Evolutionary conservation across 2,888 invertebrate genomes (phyloP), one percentile per base, ranked within the genome.

Genomic region (Drosophila birchii): DNA sequence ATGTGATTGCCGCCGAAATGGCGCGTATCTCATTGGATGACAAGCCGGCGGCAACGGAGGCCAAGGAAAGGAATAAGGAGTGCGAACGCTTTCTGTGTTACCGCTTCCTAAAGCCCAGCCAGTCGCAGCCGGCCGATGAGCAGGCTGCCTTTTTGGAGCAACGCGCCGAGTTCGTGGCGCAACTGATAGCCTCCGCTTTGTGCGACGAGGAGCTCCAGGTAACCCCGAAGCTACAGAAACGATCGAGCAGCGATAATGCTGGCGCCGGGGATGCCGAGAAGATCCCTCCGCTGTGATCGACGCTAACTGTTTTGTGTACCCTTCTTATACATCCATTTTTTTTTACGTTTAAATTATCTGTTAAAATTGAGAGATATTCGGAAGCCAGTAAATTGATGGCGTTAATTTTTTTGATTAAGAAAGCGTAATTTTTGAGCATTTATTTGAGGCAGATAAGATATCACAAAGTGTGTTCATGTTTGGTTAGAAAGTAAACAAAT

Each of bases 141-240:
- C 79, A 71, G 5, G 39, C 41, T 1, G 29, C 9, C 1, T 83
- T 87, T n/a, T 38, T 81, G 5, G 26, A 59, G 0, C 63, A 81
- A 5, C 87, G 86, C 2, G 75, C 86, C 6, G 86, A 86, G 4
- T 86, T 87, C 16, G 86, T 86, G 4, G 55, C 83, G 39, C 87
- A 86, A 16, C 58, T 86, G 18, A 9, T 86, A 3, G 72, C 76
- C 14, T 86, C 86, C 18, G 72, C 84, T 14, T 57, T 86, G 18
- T 68, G 72, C n/a, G 83, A 80, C 32, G 84, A 85, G 38, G 58
- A 85, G 7, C 69, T 82, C 18, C 43, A 44, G 43, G n/a, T 56
- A 14, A 32, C 3, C 14, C 34, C 20, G 5, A 64, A 67, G 47
- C 6, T 16, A n/a, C 41, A 36, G 29, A 12, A 4, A 3, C 9